Conservation (phyloP, 2,888 invertebrate genomes). For the Agapostemon virescens region DNA sequence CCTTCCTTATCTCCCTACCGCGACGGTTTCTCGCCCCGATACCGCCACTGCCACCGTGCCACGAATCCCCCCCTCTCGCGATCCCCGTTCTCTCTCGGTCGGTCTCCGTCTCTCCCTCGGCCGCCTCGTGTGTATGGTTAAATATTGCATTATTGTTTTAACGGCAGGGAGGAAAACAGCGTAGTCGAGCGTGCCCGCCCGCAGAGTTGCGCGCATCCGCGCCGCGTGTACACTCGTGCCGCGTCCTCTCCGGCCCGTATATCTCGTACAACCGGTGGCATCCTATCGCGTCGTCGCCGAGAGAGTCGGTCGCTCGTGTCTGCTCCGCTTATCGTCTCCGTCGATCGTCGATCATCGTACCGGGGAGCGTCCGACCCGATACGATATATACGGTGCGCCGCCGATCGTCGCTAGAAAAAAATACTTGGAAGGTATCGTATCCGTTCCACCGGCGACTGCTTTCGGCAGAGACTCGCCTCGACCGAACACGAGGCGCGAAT, state of each 20-base stretch:
- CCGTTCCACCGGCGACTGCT: neutral
- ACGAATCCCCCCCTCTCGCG: conserved; percentile 37
- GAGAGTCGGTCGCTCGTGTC: neutral
- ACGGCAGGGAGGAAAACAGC: conserved; percentile 78
- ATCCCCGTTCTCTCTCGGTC: conserved; percentile 38
- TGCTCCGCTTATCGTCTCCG: neutral
- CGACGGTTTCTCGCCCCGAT: conserved; percentile 63
- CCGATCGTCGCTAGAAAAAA: neutral
- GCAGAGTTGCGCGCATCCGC: conserved; percentile 71
- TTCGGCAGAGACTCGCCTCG: neutral
- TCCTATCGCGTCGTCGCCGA: conserved; percentile 11
- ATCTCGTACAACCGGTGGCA: conserved; percentile 21
- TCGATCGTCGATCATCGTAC: conserved; percentile 26
- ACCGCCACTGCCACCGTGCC: conserved; percentile 60
- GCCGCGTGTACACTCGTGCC: conserved; percentile 65
- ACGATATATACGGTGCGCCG: neutral
- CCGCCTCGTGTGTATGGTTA: conserved; percentile 75
- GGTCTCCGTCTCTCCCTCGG: conserved; percentile 46
- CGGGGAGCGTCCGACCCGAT: neutral
- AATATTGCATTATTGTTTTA: conserved; percentile 80
- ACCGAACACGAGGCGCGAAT: conserved; percentile 35
- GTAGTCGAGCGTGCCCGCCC: conserved; percentile 68
- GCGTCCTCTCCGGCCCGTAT: conserved; percentile 45
- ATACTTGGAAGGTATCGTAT: conserved; percentile 49
- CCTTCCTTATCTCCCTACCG: conserved; percentile 71